Conservation (phyloP, 2,888 invertebrate species). For the Alcis repandata region DNA sequence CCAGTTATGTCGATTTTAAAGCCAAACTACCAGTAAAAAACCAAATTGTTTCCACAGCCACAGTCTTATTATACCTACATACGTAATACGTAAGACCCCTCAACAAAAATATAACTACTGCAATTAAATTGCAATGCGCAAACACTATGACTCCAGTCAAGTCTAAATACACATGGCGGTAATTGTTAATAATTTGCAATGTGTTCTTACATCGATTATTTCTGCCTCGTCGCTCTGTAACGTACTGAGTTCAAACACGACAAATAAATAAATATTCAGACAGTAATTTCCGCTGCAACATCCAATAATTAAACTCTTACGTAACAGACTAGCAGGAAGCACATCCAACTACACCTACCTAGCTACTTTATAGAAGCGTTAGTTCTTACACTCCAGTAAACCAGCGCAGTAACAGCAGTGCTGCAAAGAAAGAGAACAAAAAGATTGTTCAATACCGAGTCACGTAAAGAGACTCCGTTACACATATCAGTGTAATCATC, state of each 20-base stretch:
- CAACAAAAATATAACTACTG: not conserved
- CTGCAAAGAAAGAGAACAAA: constrained; percentile 46
- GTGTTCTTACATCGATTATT: constrained; percentile 9
- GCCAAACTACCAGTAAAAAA: too few relatives aligned
- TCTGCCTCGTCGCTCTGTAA: constrained; percentile 2
- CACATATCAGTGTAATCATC: constrained; percentile 75
- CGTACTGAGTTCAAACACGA: constrained; percentile 15
- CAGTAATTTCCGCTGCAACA: constrained; percentile 21
- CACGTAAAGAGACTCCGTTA: constrained; percentile 76
- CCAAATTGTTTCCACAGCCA: too few relatives aligned
- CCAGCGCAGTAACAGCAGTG: constrained; percentile 38
- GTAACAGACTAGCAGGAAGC: constrained; percentile 45
- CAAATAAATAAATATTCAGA: constrained; percentile 16
- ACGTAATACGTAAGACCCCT: too few relatives aligned
- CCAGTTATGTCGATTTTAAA: too few relatives aligned
- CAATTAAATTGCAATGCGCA: not conserved
- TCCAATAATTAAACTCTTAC: constrained; percentile 37
- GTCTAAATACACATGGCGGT: not conserved
- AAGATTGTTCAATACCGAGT: constrained; percentile 51
- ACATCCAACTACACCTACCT: constrained; percentile 29
- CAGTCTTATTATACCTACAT: too few relatives aligned
- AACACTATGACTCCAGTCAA: not conserved
- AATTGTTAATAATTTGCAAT: constrained; percentile 4
- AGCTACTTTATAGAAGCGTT: constrained; percentile 25
- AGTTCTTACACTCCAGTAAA: constrained; percentile 47